Base-by-base conservation (phyloP, 2,888 invertebrate species). In the Hedychridium roseum region DNA sequence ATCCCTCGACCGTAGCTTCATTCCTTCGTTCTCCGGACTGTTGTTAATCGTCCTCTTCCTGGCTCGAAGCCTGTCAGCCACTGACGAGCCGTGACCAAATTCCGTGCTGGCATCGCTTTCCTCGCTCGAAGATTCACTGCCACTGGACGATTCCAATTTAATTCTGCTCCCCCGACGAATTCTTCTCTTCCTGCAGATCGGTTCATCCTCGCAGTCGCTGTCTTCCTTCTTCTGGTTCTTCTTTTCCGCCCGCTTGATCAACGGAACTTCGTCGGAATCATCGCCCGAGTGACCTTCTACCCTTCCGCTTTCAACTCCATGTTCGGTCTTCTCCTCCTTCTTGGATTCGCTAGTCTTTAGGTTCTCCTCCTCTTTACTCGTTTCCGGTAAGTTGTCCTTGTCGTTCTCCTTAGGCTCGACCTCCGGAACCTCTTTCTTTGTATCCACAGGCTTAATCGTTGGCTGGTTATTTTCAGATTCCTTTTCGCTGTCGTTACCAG, bases 91-190 rank as follows among this genome's bases (percentile, higher is more conserved):
- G 9, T 61, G 56, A 2, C 62, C 67, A 15, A 68, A 68, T 11
- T 66, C 68, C 11, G 63, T 50, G 37, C 71, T 72, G 2, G 43
- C 60, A 37, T 73, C 73, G 40, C 72, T 72, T 30, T 76, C 70
- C 27, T 71, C 71, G 51, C 70, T 73, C 15, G 74, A 69, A 1
- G 71, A 74, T 11, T 75, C 74, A 43, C 71, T 76, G 9, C 68
- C 73, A 23, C 77, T 77, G 18, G 74, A 71, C 3, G 74, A 75
- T 21, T 73, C 71, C 35, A 75, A 50, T 43, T 74, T 75, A 17
- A 76, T 73, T 44, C 76, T 71, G 44, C 77, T 75, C 6, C 76
- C 74, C 4, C 73, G 66, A 43, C 76, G 66, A 28, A 73, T 59
- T 42, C 68, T 56, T 57, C 63, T 73, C 49, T 75, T 75, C 35